Evolutionary conservation across 1,140 invertebrate species (phyloP), one percentile per base, ranked within the genome.

Genomic region (Drosophila punjabiensis): DNA sequence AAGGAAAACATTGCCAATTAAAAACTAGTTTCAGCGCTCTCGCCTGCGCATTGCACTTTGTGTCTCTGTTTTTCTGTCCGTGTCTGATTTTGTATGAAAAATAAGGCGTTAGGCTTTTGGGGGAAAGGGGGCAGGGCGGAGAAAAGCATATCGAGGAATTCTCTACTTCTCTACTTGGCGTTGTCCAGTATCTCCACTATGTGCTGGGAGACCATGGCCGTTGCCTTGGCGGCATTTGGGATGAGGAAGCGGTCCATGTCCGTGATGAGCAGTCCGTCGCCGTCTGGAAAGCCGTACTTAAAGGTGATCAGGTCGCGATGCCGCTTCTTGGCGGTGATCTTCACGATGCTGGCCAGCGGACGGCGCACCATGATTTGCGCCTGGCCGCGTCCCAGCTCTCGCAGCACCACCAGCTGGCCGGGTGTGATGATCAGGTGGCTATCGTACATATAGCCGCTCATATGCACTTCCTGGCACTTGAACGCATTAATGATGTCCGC

Each of bases 291-390:
- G 5, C 92, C 92, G 53, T 93, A 93, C 66, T 98, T 98, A 92
- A 99, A 99, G 5, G 98, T 99, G 69, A 99, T 99, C 67, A 99
- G 94, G 93, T 99, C 97, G 0, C 98, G 98, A 93, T 98, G 96
- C 63, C 96, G 96, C 93, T 99, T 98, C 92, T 98, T 98, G 11
- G 98, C 98, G 2, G 98, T 99, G 68, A 99, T 99, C 94, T 98
- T 98, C 14, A 99, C 97, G 81, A 99, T 98, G 43, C 96, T 96
- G 14, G 97, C 96, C 53, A 99, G 94, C 2, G 97, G 96, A 39
- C 98, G 95, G 75, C 97, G 95, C 1, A 97, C 97, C 76, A 98
- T 96, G 4, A 99, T 95, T 91, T 97, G 96, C 0, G 97, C 98
- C 81, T 96, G 95, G 8, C 96, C 95, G 66, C 96, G 95, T 33